Base-by-base conservation (phyloP, 2,888 invertebrate genomes). In the Drosophila paucipuncta region DNA sequence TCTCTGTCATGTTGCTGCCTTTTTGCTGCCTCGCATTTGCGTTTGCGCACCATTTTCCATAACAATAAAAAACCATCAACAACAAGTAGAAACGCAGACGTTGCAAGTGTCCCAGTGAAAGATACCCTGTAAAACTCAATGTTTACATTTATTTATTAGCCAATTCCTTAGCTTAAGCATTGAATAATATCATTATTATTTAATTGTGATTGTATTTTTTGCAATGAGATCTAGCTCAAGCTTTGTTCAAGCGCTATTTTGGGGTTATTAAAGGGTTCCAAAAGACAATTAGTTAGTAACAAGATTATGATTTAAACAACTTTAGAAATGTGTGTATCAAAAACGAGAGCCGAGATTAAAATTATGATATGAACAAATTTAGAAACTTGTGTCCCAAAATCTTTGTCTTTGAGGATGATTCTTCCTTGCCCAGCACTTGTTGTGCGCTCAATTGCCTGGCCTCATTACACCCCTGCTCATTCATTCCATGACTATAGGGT, bases 1-100 rank as follows among this genome's bases (percentile, higher is more conserved):
- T 76, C 78, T 77, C 60, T 62, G 67, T 74, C 66, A 64, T 66
- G 73, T 74, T 50, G 62, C 58, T 74, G 69, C 61, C 62, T 81
- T 83, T 85, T 85, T 83, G 75, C 75, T 74, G 72, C 67, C 63
- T 81, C 70, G 86, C 88, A 82, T 88, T 88, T 86, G 89, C 89
- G 90, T 89, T 85, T 89, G 90, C 89, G 89, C 89, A 90, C 84
- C 73, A 87, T 85, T 89, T 89, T 89, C 87, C 89, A 89, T 68
- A 83, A 85, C 84, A 86, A 76, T 82, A 78, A 80, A 78, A 80
- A 74, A 47, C 25, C 16, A 47, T 47, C 61, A 73, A 64, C 57
- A 81, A 60, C 49, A 60, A 55, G 58, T 58, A 58, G 31, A 61
- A 60, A 63, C 39, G 47, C 33, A 13, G 13, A 13, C 33, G n/a